A percentile compares a stretch with the other conserved stretches of the same genome.
Evolutionary conservation across 2,888 invertebrate genomes (phyloP).

Genomic region (Lepidochrysops patricia): DNA sequence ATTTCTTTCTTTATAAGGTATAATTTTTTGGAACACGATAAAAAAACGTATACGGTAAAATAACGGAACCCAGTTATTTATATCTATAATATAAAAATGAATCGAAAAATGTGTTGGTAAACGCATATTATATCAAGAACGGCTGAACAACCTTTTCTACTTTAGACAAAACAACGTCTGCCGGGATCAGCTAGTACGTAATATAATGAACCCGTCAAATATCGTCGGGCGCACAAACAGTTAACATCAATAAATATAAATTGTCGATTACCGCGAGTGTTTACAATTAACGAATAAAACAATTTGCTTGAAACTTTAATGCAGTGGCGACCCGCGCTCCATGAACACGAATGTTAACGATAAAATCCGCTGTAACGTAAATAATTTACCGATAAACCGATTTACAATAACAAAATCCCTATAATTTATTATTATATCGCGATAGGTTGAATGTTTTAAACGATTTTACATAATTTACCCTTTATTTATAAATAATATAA

Average conservation of each 20-base stretch:
- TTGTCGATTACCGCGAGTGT: not conserved
- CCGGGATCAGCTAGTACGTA: too few relatives aligned
- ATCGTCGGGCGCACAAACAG: not conserved
- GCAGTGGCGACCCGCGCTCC: conserved; percentile 9
- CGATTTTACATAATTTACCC: conserved; percentile 13
- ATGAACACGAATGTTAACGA: conserved; percentile 18
- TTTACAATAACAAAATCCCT: conserved; percentile 21
- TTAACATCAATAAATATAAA: not conserved
- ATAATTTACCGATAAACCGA: conserved; percentile 20
- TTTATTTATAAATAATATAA: conserved; percentile 11
- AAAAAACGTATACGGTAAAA: too few relatives aligned
- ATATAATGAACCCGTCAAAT: not conserved
- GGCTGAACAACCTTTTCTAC: too few relatives aligned
- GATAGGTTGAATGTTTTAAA: conserved; percentile 20
- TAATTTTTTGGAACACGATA: too few relatives aligned
- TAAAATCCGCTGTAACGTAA: conserved; percentile 19
- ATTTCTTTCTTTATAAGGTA: too few relatives aligned
- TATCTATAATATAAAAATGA: too few relatives aligned
- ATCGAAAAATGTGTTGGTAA: too few relatives aligned
- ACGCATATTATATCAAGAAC: too few relatives aligned
- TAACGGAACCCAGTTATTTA: too few relatives aligned
- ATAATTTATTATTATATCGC: conserved; percentile 21
- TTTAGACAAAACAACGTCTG: too few relatives aligned
- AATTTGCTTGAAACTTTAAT: conserved; percentile 6
- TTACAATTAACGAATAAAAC: conserved; percentile 3